Base-by-base conservation (phyloP, 2,888 invertebrate genomes). In the Trissoscelio sp. region DNA sequence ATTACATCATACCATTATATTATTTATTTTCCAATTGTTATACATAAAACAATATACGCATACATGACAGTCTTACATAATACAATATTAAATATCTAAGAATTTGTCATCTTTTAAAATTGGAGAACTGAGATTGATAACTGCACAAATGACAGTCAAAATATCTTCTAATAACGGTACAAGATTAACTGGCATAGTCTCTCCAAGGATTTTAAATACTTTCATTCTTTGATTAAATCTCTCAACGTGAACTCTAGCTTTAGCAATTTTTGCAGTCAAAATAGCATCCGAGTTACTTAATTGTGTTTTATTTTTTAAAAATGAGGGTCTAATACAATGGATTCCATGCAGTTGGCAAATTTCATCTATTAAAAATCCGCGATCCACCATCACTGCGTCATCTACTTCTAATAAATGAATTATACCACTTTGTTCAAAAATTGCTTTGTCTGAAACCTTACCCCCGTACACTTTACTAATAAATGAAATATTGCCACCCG, bases 231-330 rank as follows among this genome's bases (percentile, higher is more conserved):
- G 83, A 57, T 83, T 83, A 1, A 62, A 66, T 20, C 64, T 46
- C 34, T 84, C 84, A 12, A 84, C 69, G 14, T 85, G 82, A 6
- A 84, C 83, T 66, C 83, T 42, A 5, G 81, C 83, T 72, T 53
- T 66, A 0, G 84, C 83, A 14, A 85, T 84, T 42, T 67, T 51
- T 1, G 42, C 24, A 12, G 55, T 81, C 7, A 62, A 31, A 42
- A 78, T 11, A 7, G 58, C 0, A 5, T 85, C 83, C 1, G 42
- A 46, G 77, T 75, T 57, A n/a, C 74, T 58, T 28, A 86, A 82
- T 62, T 85, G 83, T 46, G 79, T 69, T 44, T 16, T 24, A 16
- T 66, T 77, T 78, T 9, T 70, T 67, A 6, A 84, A 34, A 75
- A 83, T 6, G 83, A 79, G 12, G 83, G 83, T 69, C 74, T 31